Percentiles rank a stretch among this genome's conserved stretches.
Evolutionary conservation across 1,140 invertebrate species (phyloP).

Genomic region (Platorchestia sp.): DNA sequence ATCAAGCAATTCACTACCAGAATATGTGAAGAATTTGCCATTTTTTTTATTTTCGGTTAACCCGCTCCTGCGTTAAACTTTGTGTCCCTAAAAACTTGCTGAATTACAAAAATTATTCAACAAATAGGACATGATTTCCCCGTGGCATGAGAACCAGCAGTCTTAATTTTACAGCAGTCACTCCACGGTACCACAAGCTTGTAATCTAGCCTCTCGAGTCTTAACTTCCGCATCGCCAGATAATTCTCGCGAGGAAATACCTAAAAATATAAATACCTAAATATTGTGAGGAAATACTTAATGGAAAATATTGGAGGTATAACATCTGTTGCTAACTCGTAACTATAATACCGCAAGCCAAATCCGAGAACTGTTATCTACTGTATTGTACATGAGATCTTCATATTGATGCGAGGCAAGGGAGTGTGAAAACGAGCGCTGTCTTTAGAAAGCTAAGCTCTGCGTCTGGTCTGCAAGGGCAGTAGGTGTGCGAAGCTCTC

Average conservation of each 20-base stretch:
- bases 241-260: too few species aligned
- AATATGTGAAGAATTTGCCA: neutral
- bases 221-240: too few species aligned
- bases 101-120: too few species aligned
- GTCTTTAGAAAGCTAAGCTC: neutral
- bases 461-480: neutral
- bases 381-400: neutral
- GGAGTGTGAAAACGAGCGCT: neutral
- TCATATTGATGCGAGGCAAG: neutral
- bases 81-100: too few species aligned
- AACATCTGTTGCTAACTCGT: neutral
- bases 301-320: too few species aligned
- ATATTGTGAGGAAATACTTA: too few species aligned
- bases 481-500: neutral
- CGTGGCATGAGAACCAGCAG: neutral
- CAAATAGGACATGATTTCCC: too few species aligned
- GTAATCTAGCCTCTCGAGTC: neutral
- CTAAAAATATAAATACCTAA: too few species aligned
- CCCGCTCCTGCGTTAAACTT: neutral
- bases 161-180: too few species aligned
- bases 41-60: neutral
- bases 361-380: neutral
- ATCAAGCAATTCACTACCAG: neutral
- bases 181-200: neutral
- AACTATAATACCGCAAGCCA: neutral